These are phyloP conservation scores for Spheniscus humboldti DNA, from an alignment of 2,797 vertebrate species.

Conservation along the genomic window DNA sequence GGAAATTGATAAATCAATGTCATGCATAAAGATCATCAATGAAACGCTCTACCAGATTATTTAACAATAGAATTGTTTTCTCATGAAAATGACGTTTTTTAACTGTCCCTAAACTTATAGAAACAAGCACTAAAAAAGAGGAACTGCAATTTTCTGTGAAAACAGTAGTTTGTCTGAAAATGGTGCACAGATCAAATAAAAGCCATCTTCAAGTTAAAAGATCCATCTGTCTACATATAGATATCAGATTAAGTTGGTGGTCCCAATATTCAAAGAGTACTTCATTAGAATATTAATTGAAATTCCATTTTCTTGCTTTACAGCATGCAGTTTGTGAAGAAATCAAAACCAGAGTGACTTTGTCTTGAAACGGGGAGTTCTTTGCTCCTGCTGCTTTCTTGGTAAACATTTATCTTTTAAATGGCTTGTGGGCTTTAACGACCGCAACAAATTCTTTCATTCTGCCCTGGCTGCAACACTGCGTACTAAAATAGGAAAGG, in stretches of 20 bases:
- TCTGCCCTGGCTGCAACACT: neutral
- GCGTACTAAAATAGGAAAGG: rapidly evolving
- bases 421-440: neutral
- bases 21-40: neutral
- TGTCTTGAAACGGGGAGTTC: neutral
- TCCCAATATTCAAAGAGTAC: neutral
- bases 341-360: neutral
- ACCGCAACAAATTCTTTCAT: neutral
- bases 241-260: neutral
- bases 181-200: neutral
- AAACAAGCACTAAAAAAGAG: neutral
- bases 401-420: neutral
- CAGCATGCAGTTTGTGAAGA: neutral
- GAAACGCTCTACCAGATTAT: neutral
- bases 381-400: neutral
- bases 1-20: neutral
- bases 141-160: neutral
- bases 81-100: neutral
- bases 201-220: neutral
- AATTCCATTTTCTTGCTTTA: neutral
- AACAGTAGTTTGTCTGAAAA: neutral
- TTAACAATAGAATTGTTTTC: neutral
- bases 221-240: neutral
- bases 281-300: neutral
- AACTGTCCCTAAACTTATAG: neutral